Evolutionary conservation across 2,888 invertebrate species (phyloP).

Genomic region (Palloptera scutellata): DNA sequence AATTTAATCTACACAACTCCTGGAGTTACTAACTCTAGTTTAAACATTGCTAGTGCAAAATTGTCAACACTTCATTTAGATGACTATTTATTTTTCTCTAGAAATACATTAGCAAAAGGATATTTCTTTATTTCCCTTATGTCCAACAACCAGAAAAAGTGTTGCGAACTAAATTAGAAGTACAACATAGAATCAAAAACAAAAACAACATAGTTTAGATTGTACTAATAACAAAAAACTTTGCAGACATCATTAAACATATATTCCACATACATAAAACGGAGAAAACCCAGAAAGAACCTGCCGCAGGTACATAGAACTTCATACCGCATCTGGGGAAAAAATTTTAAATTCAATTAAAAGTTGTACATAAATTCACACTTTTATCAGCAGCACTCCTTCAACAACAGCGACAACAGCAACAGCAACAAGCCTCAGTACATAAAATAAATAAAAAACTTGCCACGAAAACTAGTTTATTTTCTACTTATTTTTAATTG

Average conservation of each 20-base stretch:
- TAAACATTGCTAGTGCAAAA: too few species aligned
- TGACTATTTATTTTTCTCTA: too few species aligned
- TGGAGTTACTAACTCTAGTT: too few species aligned
- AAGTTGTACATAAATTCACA: neutral
- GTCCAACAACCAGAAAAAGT: conserved; percentile 10
- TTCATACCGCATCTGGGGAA: too few species aligned
- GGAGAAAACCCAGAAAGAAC: too few species aligned
- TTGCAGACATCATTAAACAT: neutral
- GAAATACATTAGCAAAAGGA: too few species aligned
- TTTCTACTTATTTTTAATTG: neutral
- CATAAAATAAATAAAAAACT: neutral
- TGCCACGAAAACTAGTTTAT: conserved; percentile 9
- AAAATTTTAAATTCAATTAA: neutral
- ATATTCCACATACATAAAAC: too few species aligned
- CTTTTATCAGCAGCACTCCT: neutral
- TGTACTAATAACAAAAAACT: conserved; percentile 2
- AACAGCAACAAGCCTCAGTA: neutral
- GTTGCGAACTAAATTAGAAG: conserved; percentile 26
- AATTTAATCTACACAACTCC: too few species aligned
- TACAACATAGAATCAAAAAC: neutral
- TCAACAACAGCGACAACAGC: neutral
- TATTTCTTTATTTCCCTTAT: too few species aligned
- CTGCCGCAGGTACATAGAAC: too few species aligned
- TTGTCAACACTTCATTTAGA: too few species aligned
- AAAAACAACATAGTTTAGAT: too few species aligned